Conservation (phyloP, 2,113 vertebrate genomes). For the Ochotona princeps region DNA sequence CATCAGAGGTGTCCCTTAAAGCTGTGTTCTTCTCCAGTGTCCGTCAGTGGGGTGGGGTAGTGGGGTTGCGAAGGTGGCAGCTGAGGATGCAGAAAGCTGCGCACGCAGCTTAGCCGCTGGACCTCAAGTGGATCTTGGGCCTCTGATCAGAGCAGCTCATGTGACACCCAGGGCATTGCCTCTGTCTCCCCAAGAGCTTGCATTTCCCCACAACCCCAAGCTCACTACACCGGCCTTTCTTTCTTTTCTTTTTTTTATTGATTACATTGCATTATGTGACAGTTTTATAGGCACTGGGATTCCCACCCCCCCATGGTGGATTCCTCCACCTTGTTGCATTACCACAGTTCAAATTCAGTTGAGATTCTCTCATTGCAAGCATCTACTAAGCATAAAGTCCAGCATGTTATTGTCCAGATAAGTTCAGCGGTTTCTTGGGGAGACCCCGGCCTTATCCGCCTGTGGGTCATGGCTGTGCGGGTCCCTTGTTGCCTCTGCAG, state of each 20-base stretch:
- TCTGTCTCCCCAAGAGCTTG: not conserved
- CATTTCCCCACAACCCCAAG: not conserved
- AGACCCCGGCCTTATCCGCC: too few species aligned
- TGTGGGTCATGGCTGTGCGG: not conserved
- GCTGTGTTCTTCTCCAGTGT: not conserved
- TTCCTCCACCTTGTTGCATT: too few species aligned
- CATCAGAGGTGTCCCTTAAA: not conserved
- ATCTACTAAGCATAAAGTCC: too few species aligned
- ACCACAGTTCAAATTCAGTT: too few species aligned
- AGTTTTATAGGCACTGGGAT: too few species aligned
- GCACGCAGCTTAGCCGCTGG: fast-evolving
- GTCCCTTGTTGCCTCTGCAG: not conserved
- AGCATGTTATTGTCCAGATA: too few species aligned
- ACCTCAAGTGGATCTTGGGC: not conserved
- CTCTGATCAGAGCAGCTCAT: not conserved
- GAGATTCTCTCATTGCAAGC: too few species aligned
- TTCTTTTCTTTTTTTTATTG: not conserved
- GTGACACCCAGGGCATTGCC: not conserved
- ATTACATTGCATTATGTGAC: too few species aligned
- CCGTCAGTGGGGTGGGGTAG: too few species aligned
- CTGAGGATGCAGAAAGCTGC: not conserved
- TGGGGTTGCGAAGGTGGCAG: too few species aligned
- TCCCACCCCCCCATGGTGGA: too few species aligned
- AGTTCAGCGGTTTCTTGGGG: too few species aligned
- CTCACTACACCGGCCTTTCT: not conserved